These are phyloP conservation scores for Montipora capitata DNA, from an alignment of 92 coral and sea anemone species.

Conservation along the genomic window DNA sequence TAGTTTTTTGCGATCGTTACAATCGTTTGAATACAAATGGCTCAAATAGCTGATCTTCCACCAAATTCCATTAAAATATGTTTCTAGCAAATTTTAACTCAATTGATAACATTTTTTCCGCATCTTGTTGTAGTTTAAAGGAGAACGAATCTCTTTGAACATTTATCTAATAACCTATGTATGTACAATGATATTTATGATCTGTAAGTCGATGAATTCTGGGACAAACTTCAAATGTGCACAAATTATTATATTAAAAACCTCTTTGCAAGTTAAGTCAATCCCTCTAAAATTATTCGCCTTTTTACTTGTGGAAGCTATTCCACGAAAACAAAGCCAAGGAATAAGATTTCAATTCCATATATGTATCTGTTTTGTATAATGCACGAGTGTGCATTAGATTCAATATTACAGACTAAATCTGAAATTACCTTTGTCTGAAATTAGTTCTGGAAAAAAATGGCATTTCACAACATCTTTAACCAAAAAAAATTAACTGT, in stretches of 20 bases:
- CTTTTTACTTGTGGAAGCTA: background rate
- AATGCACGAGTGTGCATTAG: slow-evolving; percentile 20
- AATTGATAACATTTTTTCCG: slow-evolving; percentile 11
- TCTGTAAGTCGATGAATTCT: slow-evolving; percentile 32
- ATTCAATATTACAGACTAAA: slow-evolving; percentile 32
- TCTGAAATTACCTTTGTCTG: slow-evolving; percentile 25
- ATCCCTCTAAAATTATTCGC: slow-evolving; percentile 63
- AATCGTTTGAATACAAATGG: slow-evolving; percentile 15
- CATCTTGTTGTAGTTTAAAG: slow-evolving; percentile 6
- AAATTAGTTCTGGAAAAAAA: slow-evolving; percentile 16
- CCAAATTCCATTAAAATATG: slow-evolving; percentile 50
- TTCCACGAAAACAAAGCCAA: slow-evolving; percentile 44
- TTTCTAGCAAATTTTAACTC: slow-evolving; percentile 42
- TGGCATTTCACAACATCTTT: slow-evolving; percentile 1
- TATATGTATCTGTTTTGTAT: slow-evolving; percentile 25
- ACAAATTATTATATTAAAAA: slow-evolving; percentile 76
- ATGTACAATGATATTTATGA: slow-evolving; percentile 43
- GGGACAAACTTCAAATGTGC: slow-evolving; percentile 31
- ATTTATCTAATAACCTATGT: slow-evolving; percentile 35
- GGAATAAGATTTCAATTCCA: slow-evolving; percentile 24
- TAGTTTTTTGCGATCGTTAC: background rate
- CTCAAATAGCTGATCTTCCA: slow-evolving; percentile 33
- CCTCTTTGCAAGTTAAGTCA: slow-evolving; percentile 57
- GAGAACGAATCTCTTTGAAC: slow-evolving; percentile 25
- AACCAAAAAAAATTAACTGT: slow-evolving; percentile 10